Base-by-base conservation (phyloP, 2,797 vertebrate species). In the Falco rusticolus region DNA sequence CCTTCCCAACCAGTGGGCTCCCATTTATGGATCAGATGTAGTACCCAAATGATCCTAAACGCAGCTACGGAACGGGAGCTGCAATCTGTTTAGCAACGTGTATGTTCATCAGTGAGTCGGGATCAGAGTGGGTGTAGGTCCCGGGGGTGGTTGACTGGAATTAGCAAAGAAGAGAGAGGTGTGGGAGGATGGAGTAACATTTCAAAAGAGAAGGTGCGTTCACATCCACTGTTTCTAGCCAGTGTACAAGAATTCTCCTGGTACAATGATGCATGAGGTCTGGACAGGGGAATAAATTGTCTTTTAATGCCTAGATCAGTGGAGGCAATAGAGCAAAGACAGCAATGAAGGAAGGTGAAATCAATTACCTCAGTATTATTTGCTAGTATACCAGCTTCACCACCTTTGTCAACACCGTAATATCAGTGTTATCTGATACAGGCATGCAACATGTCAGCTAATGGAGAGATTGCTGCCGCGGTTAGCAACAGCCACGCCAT, bases 381-480 rank as follows among this genome's bases (percentile, higher is more conserved):
- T 45, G 39, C 81, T 74, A 60, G 21, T n/a, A 29, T 5, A 68
- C 5, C n/a, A 53, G 17, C 53, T 84, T 71, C 41, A 56, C 20
- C 54, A 12, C 22, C 61, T 72, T 54, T 57, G 1, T 28, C 24
- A 60, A 59, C 51, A 37, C 59, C 50, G 39, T 13, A 53, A 15
- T 7, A 16, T 10, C 22, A 33, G 47, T 59, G 75, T 18, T 33
- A 51, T 22, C 20, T 10, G 13, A 13, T 19, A 21, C 14, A 74
- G 51, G 33, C 63, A 17, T 13, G 39, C 3, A 10, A 6, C 26
- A 9, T 47, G 76, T 39, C 84, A 74, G 2, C 48, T 26, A 6
- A 2, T 14, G 50, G 54, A 33, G 59, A 31, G 34, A 26, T 6
- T 20, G 56, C 41, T 70, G 53, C 4, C 0, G 0, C 19, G 56